Evolutionary conservation across 2,888 invertebrate genomes (phyloP), one percentile per base, ranked within the genome.

Genomic region (Ariolimax columbianus): DNA sequence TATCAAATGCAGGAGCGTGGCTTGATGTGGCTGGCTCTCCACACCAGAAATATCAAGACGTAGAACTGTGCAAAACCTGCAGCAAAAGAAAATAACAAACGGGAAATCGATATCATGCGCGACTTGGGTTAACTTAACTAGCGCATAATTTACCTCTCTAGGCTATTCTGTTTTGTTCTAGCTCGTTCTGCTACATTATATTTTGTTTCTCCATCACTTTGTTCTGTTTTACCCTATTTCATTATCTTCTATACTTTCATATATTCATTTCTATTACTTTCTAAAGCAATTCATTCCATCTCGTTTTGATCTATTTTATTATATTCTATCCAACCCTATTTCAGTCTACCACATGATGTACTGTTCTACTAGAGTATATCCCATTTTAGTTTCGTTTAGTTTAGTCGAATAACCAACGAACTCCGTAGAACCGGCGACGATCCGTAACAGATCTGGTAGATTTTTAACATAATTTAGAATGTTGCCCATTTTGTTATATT

Each of bases 21-120:
- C 59, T 14, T 63, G 59, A 26, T 63, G 59, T 23, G 59, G 59
- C 59, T n/a, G 59, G 59, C 59, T n/a, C 59, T 26, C 11, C 26
- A n/a, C 36, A 17, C 17, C 26, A 36, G 38, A 70, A 40, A 38
- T 23, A 70, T 38, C 40, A 23, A 38, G 40, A 43, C 43, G n/a
- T 43, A n/a, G 30, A 43, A 26, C n/a, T 30, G 47, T 30, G 47
- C 47, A 30, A 47, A 43, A 11, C 14, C 43, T 9, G 47, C 73
- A 73, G n/a, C 43, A n/a, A 43, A 73, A 26, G 36, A 47, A n/a
- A 73, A 72, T 72, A 73, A 43, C 73, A 70, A 19, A n/a, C 43
- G 73, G 26, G 47, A 47, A 73, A 73, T 73, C 73, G n/a, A 73
- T 73, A 47, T 7, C 30, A 47, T 7, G n/a, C 40, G 26, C 26